Percentiles rank a stretch among this genome's conserved stretches.
Evolutionary conservation across 2,797 vertebrate genomes (phyloP).

Genomic region (Acipenser ruthenus): DNA sequence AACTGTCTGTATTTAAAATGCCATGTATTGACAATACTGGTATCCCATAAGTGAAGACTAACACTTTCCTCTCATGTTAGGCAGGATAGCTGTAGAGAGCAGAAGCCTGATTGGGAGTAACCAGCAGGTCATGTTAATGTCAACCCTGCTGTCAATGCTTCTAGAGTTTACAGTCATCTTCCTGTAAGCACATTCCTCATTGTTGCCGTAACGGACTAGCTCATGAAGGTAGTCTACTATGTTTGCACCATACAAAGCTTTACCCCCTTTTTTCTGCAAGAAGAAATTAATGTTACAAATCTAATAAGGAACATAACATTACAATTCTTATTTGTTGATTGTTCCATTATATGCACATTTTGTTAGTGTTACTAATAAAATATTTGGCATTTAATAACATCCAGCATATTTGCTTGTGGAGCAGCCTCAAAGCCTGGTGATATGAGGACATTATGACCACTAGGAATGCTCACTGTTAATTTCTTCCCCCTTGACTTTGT

Average conservation of each 20-base stretch:
- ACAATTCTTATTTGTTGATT: no score
- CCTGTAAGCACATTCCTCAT: constrained; percentile 29
- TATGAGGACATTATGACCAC: no score
- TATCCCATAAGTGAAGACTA: background rate
- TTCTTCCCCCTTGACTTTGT: no score
- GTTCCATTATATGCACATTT: no score
- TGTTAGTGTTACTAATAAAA: no score
- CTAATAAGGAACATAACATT: background rate
- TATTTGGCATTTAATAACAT: no score
- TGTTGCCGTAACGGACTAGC: background rate
- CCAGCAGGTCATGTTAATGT: constrained; percentile 32
- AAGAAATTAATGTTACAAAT: no score
- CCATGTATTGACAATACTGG: background rate
- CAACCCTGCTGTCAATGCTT: constrained; percentile 27
- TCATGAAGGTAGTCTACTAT: background rate
- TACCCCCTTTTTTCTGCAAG: background rate
- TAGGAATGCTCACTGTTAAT: no score
- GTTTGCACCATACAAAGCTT: background rate
- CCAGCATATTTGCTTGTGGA: no score
- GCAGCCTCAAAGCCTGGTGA: no score
- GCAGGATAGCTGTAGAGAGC: constrained; percentile 6
- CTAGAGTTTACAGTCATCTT: constrained; percentile 31
- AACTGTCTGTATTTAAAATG: background rate
- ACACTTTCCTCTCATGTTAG: constrained; percentile 10
- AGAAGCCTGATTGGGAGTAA: constrained; percentile 21